These are phyloP conservation scores for Alviniconcha strummeri DNA, from an alignment of 2,888 invertebrate species.

Conservation along the genomic window DNA sequence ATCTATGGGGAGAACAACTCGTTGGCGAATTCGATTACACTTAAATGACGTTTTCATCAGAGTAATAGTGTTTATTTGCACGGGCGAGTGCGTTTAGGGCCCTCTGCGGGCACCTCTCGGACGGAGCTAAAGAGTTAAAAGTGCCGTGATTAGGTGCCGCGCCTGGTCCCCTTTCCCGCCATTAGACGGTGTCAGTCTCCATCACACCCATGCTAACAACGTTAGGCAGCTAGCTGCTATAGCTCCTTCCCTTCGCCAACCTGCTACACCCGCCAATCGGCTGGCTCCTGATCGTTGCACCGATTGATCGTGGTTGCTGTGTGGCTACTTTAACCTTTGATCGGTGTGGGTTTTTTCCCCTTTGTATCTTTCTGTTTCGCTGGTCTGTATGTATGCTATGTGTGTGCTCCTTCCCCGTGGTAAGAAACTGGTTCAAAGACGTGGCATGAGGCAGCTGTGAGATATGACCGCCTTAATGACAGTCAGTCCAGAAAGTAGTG, in stretches of 20 bases:
- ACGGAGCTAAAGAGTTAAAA: conserved; percentile 43
- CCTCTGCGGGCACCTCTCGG: conserved; percentile 22
- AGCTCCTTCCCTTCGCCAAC: not conserved
- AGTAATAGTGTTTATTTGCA: conserved; percentile 49
- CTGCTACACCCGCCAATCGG: not conserved
- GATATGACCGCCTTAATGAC: too few species aligned
- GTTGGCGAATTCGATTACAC: conserved; percentile 45
- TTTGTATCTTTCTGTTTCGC: too few species aligned
- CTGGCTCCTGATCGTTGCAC: too few species aligned
- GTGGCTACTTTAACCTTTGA: too few species aligned
- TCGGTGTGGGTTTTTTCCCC: too few species aligned
- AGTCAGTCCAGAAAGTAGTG: too few species aligned
- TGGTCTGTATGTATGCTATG: too few species aligned
- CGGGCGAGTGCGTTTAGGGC: conserved; percentile 28
- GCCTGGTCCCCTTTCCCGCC: conserved; percentile 38
- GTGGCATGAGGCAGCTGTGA: too few species aligned
- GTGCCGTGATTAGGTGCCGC: conserved; percentile 40
- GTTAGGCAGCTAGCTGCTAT: conserved; percentile 31
- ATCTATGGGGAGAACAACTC: conserved; percentile 37
- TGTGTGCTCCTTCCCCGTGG: too few species aligned
- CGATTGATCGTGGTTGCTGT: too few species aligned
- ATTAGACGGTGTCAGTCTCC: conserved; percentile 39
- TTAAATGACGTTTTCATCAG: conserved; percentile 46
- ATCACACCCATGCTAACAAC: conserved; percentile 42
- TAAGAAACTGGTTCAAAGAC: too few species aligned